Base-by-base conservation (phyloP, 2,113 vertebrate species). In the Oncorhynchus gorbuscha region DNA sequence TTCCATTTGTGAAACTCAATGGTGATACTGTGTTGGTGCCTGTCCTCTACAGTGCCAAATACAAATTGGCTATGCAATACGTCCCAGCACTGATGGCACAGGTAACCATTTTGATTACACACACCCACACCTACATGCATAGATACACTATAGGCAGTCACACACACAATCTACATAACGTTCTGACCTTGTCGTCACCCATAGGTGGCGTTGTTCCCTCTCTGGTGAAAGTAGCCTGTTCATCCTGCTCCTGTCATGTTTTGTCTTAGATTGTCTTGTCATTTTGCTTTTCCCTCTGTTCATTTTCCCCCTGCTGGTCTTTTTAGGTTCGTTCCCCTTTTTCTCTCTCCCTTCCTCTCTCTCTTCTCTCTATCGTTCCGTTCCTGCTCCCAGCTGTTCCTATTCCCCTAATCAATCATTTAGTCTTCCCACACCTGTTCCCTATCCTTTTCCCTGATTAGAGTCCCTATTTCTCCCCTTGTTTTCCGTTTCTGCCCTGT, bases 211-310 rank as follows among this genome's bases (percentile, higher is more conserved):
- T 88, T 14, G 75, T 90, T 94, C 65, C 51, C 72, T 71, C 92
- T 78, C 89, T 0, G 92, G 86, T 16, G 83, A 88, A 22, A 91
- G 61, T 83, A 89, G 90, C 71, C 89, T 94, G 18, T 93, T 92
- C 74, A 79, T 94, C 69, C 58, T 94, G 74, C 75, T 94, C 69
- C 92, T 92, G 13, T n/a, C n/a, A n/a, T n/a, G n/a, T n/a, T n/a
- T n/a, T n/a, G n/a, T n/a, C n/a, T n/a, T n/a, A n/a, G n/a, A n/a
- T n/a, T n/a, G n/a, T n/a, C n/a, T n/a, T n/a, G n/a, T n/a, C n/a
- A n/a, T n/a, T n/a, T n/a, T n/a, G n/a, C n/a, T n/a, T n/a, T n/a
- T n/a, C n/a, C n/a, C n/a, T n/a, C n/a, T n/a, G n/a, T n/a, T n/a
- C n/a, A n/a, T n/a, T n/a, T n/a, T n/a, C n/a, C n/a, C n/a, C n/a